Evolutionary conservation across 2,113 vertebrate species (phyloP), one percentile per base, ranked within the genome.

Genomic region (Edolisoma coerulescens): DNA sequence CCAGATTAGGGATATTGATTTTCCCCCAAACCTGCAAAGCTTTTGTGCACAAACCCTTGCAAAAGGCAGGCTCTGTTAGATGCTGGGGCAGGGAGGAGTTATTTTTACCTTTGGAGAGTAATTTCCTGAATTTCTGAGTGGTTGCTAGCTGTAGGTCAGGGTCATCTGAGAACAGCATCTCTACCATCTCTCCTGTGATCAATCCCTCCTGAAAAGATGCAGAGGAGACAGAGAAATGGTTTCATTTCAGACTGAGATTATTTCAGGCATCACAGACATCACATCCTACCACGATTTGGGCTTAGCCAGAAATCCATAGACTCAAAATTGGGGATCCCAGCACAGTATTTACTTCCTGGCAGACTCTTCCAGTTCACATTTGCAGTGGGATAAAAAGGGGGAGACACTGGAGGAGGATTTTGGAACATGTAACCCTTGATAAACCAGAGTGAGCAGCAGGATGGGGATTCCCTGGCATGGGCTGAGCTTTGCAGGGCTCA

Each of bases 131-230:
- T 96, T 99, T 99, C 95, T 99, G 99, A 90, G 99, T 99, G 86
- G 99, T 99, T 93, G 98, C 96, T 57, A 99, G 98, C 94, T 99
- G 99, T 32, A 99, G 98, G 85, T 99, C 99, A 74, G 98, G 98
- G 96, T 99, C 99, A 54, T 99, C 99, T 79, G 99, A 99, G 96
- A 99, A 99, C 79, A 99, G 98, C 99, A 99, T 99, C 96, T 99
- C 99, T 16, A 99, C 99, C 99, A 99, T 99, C 83, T 99, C 99
- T 96, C 98, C 98, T 75, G 99, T 99, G 95, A 99, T 99, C 80
- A 99, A 98, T 65, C 99, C 98, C 96, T 99, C 99, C 99, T 99
- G 89, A n/a, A 84, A 94, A 56, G 65, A 54, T 11, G 84, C 32
- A 64, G 53, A 80, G 11, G 47, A 59, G 63, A 70, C 18, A 93